Conservation (phyloP, 2,888 invertebrate genomes). For the Trissoscelio sp. region DNA sequence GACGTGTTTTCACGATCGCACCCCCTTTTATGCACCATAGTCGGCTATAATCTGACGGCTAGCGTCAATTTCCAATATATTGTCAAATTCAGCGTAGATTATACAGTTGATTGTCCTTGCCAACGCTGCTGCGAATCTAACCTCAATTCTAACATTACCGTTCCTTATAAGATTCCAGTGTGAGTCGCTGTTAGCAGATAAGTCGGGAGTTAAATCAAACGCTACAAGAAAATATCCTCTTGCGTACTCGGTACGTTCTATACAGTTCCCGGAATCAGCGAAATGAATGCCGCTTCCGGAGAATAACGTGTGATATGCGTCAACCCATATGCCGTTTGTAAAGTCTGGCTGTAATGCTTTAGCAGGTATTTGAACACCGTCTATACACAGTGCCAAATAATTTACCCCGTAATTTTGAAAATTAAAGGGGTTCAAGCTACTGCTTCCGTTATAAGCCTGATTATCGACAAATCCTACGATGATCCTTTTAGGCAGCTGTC, state of each 20-base stretch:
- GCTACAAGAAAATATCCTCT: constrained; percentile 67
- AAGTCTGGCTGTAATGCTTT: constrained; percentile 70
- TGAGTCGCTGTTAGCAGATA: constrained; percentile 66
- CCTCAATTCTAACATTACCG: constrained; percentile 71
- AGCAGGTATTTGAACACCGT: constrained; percentile 50
- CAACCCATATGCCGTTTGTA: constrained; percentile 50
- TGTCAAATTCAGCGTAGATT: constrained; percentile 74
- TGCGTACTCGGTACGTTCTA: constrained; percentile 60
- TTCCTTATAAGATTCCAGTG: constrained; percentile 69
- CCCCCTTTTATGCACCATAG: no score
- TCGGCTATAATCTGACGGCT: constrained; percentile 28
- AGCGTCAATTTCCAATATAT: constrained; percentile 74
- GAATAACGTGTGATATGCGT: constrained; percentile 73
- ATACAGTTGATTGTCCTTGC: constrained; percentile 63
- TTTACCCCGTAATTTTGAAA: constrained; percentile 61
- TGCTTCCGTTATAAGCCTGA: constrained; percentile 72
- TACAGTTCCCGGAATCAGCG: constrained; percentile 64
- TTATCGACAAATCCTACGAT: no score
- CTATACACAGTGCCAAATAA: background rate
- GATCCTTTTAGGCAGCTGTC: no score
- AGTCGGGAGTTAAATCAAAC: constrained; percentile 74
- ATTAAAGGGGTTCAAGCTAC: constrained; percentile 59
- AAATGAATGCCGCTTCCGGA: constrained; percentile 67
- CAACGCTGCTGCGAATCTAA: constrained; percentile 53
- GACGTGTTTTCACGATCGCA: no score